A percentile compares a stretch with the other conserved stretches of the same genome.
phyloP scores from a whole-genome alignment of 2,113 vertebrate species.

The Anhinga rufa region DNA sequence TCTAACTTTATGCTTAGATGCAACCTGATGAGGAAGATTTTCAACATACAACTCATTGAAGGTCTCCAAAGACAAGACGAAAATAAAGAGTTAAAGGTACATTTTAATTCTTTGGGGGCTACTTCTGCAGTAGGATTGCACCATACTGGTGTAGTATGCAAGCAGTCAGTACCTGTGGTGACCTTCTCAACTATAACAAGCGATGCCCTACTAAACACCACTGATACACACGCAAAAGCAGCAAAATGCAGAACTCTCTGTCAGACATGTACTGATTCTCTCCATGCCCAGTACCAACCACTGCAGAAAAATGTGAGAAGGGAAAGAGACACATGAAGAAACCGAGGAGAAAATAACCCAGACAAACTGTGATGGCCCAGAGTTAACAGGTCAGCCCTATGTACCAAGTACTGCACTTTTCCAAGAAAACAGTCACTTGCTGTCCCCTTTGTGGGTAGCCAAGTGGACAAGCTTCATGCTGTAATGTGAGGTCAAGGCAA shows the following conservation, averaged over 20 bases:
- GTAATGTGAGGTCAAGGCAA: neutral
- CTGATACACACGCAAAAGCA: fast-evolving
- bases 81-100: neutral
- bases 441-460: neutral
- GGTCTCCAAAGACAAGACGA: neutral
- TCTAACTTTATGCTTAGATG: neutral
- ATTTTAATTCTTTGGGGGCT: neutral
- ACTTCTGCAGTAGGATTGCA: neutral
- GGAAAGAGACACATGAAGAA: neutral
- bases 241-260: neutral
- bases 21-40: neutral
- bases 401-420: neutral
- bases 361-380: neutral
- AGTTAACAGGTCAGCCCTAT: neutral
- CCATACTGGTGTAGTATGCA: neutral
- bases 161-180: neutral
- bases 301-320: neutral
- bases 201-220: neutral
- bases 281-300: neutral
- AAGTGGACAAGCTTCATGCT: neutral
- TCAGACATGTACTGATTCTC: neutral
- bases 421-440: neutral
- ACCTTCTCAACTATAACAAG: neutral
- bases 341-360: neutral
- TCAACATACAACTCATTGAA: neutral